Conservation (phyloP, 2,113 vertebrate species). For the Acanthochromis polyacanthus region DNA sequence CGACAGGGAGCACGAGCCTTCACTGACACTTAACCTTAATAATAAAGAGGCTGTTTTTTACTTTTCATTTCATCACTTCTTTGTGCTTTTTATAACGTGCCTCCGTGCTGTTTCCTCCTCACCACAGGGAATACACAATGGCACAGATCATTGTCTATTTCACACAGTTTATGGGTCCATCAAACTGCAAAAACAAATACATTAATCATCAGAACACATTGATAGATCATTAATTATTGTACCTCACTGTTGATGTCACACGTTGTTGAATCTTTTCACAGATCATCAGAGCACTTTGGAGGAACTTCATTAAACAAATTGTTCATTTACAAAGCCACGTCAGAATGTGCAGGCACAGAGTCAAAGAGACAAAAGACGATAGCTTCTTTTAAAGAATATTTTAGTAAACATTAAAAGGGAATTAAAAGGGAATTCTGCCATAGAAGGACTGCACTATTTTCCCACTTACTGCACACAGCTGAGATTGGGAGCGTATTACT, state of each 20-base stretch:
- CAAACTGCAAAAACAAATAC: slow-evolving; percentile 82
- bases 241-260: slow-evolving; percentile 80
- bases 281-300: slow-evolving; percentile 74
- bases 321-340: slow-evolving; percentile 69
- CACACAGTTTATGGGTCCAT: slow-evolving; percentile 78
- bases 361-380: slow-evolving; percentile 66
- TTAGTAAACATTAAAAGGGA: slow-evolving; percentile 74
- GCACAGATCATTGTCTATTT: slow-evolving; percentile 76
- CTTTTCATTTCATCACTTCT: slow-evolving; percentile 60
- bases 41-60: slow-evolving; percentile 56
- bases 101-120: slow-evolving; percentile 47
- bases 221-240: slow-evolving; percentile 83
- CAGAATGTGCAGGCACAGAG: slow-evolving; percentile 46
- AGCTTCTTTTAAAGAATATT: slow-evolving; percentile 66
- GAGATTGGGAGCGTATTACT: slow-evolving; percentile 71
- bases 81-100: slow-evolving; percentile 55
- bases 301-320: slow-evolving; percentile 78
- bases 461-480: slow-evolving; percentile 49
- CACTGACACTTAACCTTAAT: slow-evolving; percentile 78
- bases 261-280: slow-evolving; percentile 77
- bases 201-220: slow-evolving; percentile 80
- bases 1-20: slow-evolving; percentile 52
- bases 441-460: slow-evolving; percentile 57
- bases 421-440: slow-evolving; percentile 73
- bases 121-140: slow-evolving; percentile 68